Percentiles rank a stretch among this genome's conserved stretches.
phyloP scores from a whole-genome alignment of 1,140 invertebrate genomes.

The Drosophila kepulauana region DNA sequence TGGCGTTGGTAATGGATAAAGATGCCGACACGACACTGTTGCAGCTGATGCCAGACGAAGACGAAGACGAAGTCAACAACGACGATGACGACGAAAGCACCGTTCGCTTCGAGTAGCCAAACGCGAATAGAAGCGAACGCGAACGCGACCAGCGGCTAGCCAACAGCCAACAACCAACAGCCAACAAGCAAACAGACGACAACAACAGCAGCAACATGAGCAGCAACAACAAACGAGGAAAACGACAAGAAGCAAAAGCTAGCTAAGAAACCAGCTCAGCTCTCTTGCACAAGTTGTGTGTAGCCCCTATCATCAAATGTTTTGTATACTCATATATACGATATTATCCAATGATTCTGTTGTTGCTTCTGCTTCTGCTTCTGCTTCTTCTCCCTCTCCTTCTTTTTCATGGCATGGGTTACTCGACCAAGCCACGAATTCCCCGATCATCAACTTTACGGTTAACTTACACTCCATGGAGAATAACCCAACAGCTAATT shows the following conservation, averaged over 20 bases:
- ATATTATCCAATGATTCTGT: constrained; percentile 57
- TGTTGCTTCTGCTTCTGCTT: neutral
- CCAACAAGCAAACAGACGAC: constrained; percentile 41
- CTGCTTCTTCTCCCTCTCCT: neutral
- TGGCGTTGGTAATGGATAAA: constrained; percentile 15
- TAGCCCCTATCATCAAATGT: constrained; percentile 39
- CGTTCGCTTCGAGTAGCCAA: constrained; percentile 77
- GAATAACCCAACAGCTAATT: neutral
- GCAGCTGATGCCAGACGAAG: constrained; percentile 32
- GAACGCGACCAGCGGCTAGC: constrained; percentile 58
- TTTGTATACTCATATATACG: constrained; percentile 40
- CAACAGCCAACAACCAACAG: constrained; percentile 46
- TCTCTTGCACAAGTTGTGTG: constrained; percentile 27
- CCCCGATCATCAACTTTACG: neutral
- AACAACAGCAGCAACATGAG: constrained; percentile 4
- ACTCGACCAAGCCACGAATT: neutral
- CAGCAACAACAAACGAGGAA: constrained; percentile 12
- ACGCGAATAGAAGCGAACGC: constrained; percentile 68
- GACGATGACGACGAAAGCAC: constrained; percentile 55
- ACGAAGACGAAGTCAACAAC: no score
- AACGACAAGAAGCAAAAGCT: constrained; percentile 22
- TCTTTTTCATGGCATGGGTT: constrained; percentile 22
- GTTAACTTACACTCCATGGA: neutral
- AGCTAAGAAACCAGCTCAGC: constrained; percentile 23
- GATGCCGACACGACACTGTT: constrained; percentile 18